Conservation (phyloP, 2,113 vertebrate genomes). For the Heteronetta atricapilla region DNA sequence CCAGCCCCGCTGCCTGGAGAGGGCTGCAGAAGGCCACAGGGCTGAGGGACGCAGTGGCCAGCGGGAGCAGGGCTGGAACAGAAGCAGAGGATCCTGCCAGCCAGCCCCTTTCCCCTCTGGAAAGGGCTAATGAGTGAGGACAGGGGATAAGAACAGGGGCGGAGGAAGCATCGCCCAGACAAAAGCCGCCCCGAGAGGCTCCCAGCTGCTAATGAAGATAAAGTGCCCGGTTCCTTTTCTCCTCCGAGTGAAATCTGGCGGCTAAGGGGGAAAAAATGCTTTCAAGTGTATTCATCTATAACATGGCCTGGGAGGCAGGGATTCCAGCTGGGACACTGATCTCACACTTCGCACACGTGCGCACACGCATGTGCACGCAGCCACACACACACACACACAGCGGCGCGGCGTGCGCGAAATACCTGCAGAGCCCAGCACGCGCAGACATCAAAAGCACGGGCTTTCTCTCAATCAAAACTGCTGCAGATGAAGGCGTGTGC, state of each 20-base stretch:
- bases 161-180: constrained; percentile 26
- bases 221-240: constrained; percentile 57
- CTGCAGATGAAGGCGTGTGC: background rate
- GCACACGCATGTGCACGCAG: background rate
- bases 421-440: background rate
- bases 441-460: background rate
- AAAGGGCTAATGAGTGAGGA: constrained; percentile 7
- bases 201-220: constrained; percentile 66
- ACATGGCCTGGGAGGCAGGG: constrained; percentile 50
- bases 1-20: background rate
- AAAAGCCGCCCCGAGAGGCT: constrained; percentile 49
- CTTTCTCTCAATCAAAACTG: background rate
- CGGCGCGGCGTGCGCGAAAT: background rate
- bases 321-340: constrained; percentile 54
- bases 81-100: background rate
- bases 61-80: fast-evolving
- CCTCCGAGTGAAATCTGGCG: constrained; percentile 31
- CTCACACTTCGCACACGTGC: constrained; percentile 10
- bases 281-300: constrained; percentile 66
- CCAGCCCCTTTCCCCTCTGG: background rate
- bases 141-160: constrained; percentile 7
- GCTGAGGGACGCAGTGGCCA: background rate
- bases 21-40: background rate
- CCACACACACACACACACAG: background rate
- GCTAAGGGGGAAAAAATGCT: constrained; percentile 65